Conservation (phyloP, 2,888 invertebrate genomes). For the Andrena bucephala region DNA sequence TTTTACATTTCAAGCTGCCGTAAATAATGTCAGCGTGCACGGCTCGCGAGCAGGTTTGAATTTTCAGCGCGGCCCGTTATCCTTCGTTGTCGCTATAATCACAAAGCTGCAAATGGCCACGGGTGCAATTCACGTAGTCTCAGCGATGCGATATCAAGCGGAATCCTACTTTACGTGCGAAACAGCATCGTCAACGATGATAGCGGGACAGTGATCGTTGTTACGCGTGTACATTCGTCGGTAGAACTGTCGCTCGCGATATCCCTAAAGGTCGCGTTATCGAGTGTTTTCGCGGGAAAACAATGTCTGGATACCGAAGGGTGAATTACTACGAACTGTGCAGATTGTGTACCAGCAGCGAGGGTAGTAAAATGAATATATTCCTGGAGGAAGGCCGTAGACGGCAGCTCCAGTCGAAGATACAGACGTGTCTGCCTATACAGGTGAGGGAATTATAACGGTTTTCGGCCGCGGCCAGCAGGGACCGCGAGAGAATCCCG, state of each 20-base stretch:
- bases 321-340: constrained; percentile 91
- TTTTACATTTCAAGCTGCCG: no score
- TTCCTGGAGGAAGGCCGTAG: constrained; percentile 89
- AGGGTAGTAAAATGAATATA: constrained; percentile 89
- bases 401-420: constrained; percentile 88
- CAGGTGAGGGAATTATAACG: constrained; percentile 85
- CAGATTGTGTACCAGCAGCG: constrained; percentile 89
- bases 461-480: neutral
- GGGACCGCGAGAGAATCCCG: neutral
- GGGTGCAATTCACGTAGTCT: constrained; percentile 65
- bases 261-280: constrained; percentile 59
- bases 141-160: constrained; percentile 63
- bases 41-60: constrained; percentile 27
- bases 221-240: constrained; percentile 30
- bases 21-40: no score
- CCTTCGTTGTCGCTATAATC: constrained; percentile 51
- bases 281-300: constrained; percentile 77
- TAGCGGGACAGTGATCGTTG: constrained; percentile 57
- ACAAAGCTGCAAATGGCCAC: constrained; percentile 75
- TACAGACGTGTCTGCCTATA: constrained; percentile 88
- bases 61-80: constrained; percentile 51
- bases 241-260: constrained; percentile 49
- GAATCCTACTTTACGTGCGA: constrained; percentile 46
- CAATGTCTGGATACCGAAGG: constrained; percentile 89
- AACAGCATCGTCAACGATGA: constrained; percentile 49